phyloP scores from a whole-genome alignment of 1,140 invertebrate genomes.

The Polyergus mexicanus region DNA sequence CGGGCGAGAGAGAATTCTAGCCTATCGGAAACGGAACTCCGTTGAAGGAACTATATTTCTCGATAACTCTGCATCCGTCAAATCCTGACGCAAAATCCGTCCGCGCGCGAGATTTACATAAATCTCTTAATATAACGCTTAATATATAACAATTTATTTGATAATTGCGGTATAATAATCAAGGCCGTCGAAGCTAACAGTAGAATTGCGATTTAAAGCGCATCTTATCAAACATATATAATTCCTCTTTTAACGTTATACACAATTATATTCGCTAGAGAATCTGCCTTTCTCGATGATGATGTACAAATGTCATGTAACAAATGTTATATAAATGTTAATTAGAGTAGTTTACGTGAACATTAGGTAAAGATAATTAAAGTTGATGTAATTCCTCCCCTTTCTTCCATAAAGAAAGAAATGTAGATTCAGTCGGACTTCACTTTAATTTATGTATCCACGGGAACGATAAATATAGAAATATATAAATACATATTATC shows the following conservation, averaged over 20 bases:
- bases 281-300: constrained; percentile 11
- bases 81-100: background rate
- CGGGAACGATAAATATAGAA: background rate
- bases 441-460: background rate
- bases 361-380: background rate
- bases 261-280: constrained; percentile 18
- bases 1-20: constrained; percentile 12
- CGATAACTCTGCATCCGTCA: background rate
- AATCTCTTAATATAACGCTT: constrained; percentile 48
- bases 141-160: constrained; percentile 54
- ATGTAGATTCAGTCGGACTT: background rate
- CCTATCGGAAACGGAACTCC: background rate
- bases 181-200: constrained; percentile 59
- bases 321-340: constrained; percentile 2
- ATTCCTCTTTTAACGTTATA: constrained; percentile 35
- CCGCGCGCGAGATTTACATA: background rate
- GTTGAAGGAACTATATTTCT: background rate
- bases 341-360: background rate
- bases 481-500: constrained; percentile 17
- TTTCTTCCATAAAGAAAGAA: background rate
- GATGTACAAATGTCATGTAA: constrained; percentile 1
- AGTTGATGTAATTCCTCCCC: background rate
- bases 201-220: constrained; percentile 49
- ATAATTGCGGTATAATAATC: constrained; percentile 53
- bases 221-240: constrained; percentile 54